Conservation (phyloP, 2,888 invertebrate species). For the Polydrusus cervinus region DNA sequence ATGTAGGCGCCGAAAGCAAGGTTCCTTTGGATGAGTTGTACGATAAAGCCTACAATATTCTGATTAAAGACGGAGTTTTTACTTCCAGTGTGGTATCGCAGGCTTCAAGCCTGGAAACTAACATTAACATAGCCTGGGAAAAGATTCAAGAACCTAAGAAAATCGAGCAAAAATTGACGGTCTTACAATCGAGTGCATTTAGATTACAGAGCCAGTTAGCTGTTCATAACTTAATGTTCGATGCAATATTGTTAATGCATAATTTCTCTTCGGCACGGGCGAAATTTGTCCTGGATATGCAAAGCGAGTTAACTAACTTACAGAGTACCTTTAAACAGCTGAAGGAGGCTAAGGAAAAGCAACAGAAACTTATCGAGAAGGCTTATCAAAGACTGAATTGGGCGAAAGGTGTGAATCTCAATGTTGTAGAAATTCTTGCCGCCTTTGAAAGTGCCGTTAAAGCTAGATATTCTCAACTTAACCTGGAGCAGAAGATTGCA, state of each 20-base stretch:
- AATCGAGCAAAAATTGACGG: conserved; percentile 75
- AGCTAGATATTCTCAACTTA: conserved; percentile 72
- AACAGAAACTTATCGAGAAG: conserved; percentile 74
- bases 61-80: conserved; percentile 75
- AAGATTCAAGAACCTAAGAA: conserved; percentile 72
- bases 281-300: conserved; percentile 75
- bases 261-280: conserved; percentile 65
- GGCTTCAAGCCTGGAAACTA: conserved; percentile 76
- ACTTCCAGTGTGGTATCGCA: conserved; percentile 76
- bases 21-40: conserved; percentile 86
- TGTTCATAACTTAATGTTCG: conserved; percentile 83
- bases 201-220: conserved; percentile 79
- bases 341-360: conserved; percentile 76
- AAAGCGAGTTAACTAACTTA: conserved; percentile 76
- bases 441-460: conserved; percentile 77
- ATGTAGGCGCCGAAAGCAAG: conserved; percentile 86
- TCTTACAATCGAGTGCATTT: conserved; percentile 76
- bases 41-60: conserved; percentile 78
- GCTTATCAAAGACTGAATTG: conserved; percentile 85
- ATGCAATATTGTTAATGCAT: conserved; percentile 71
- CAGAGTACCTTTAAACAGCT: conserved; percentile 76
- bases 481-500: conserved; percentile 74
- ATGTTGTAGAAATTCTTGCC: conserved; percentile 77
- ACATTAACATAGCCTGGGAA: conserved; percentile 77
- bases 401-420: conserved; percentile 90